Conservation (phyloP, 2,888 invertebrate species). For the Catotricha subobsoleta region DNA sequence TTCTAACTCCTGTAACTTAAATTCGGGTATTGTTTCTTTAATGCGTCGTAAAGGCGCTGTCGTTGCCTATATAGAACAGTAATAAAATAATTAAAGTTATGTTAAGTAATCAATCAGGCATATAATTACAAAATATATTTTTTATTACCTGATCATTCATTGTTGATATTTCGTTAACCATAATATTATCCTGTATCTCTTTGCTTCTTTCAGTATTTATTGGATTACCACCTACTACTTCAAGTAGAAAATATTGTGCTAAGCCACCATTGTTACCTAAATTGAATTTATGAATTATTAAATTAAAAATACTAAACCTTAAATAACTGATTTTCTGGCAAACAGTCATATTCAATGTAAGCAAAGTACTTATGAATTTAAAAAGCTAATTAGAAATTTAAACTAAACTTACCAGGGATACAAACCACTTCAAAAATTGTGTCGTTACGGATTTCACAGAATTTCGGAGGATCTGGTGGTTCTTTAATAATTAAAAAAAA, state of each 20-base stretch:
- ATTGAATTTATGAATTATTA: too few species aligned
- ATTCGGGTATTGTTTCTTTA: constrained; percentile 47
- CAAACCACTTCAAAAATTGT: constrained; percentile 50
- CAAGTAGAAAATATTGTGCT: constrained; percentile 63
- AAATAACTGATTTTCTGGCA: too few species aligned
- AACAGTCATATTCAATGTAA: too few species aligned
- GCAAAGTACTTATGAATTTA: too few species aligned
- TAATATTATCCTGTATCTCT: constrained; percentile 17
- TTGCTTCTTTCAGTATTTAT: constrained; percentile 32
- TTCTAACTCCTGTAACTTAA: constrained; percentile 52
- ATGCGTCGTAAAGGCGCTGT: constrained; percentile 41
- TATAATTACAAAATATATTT: background rate
- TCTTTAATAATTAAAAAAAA: constrained; percentile 39
- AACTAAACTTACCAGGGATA: too few species aligned
- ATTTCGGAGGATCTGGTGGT: constrained; percentile 55
- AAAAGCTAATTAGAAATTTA: too few species aligned
- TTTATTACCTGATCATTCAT: constrained; percentile 46
- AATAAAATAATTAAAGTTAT: constrained; percentile 4
- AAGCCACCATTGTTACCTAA: constrained; percentile 65
- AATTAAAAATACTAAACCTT: too few species aligned
- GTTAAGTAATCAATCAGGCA: background rate
- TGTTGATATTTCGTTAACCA: constrained; percentile 41
- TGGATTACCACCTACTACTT: constrained; percentile 46
- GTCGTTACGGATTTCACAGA: constrained; percentile 53
- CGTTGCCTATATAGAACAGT: constrained; percentile 26